Percentiles rank a stretch among this genome's conserved stretches.
Evolutionary conservation across 23 tunicate species (phyloP).

Genomic region (Halocynthia aurantium): DNA sequence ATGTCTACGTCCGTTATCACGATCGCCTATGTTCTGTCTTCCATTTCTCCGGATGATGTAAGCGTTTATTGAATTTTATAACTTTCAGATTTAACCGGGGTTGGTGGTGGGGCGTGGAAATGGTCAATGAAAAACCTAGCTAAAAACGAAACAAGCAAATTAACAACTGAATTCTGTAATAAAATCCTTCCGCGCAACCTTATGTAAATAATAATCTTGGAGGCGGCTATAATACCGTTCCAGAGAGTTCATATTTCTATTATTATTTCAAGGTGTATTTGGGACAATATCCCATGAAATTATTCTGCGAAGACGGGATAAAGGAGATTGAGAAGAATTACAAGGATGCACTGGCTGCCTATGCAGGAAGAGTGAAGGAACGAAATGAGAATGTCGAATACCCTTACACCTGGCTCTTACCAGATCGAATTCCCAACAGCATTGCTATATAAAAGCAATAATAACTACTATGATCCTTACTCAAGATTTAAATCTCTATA

Average conservation of each 20-base stretch:
- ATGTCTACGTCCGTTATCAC: neutral
- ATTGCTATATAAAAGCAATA: conserved; percentile 23
- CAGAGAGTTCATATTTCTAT: neutral
- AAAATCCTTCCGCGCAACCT: too few relatives aligned
- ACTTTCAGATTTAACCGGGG: neutral
- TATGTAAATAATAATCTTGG: too few relatives aligned
- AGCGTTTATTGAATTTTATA: neutral
- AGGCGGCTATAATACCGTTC: neutral
- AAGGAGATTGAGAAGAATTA: neutral
- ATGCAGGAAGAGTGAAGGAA: neutral
- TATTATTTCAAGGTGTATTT: conserved; percentile 13
- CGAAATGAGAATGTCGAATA: conserved; percentile 14
- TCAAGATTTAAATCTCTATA: too few relatives aligned
- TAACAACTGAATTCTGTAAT: too few relatives aligned
- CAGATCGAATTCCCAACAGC: conserved; percentile 56
- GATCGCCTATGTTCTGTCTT: conserved; percentile 25
- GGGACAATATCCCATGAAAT: conserved; percentile 19
- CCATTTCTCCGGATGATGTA: neutral
- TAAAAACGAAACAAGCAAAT: too few relatives aligned
- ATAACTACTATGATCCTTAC: too few relatives aligned
- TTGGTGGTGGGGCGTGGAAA: too few relatives aligned
- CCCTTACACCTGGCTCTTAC: conserved; percentile 43
- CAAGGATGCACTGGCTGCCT: conserved; percentile 10
- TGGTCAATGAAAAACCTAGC: too few relatives aligned
- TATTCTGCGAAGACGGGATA: conserved; percentile 9